Evolutionary conservation across 92 coral and sea anemone species (phyloP).

Genomic region (Actinostola sp.): DNA sequence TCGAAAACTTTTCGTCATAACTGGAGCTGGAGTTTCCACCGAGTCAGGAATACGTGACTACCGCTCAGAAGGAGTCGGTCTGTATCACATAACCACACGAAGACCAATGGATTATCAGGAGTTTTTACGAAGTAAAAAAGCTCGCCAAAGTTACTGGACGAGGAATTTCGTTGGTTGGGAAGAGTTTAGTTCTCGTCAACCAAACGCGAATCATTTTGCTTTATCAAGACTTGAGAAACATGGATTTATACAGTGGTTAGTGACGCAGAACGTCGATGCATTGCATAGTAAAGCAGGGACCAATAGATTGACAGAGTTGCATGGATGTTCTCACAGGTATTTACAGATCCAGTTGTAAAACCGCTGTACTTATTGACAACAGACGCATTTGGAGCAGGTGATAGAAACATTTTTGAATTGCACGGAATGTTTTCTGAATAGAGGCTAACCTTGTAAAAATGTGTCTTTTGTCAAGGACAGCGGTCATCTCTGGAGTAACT

Average conservation of each 20-base stretch:
- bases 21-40: conserved; percentile 97
- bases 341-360: too few species aligned
- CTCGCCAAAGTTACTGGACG: conserved; percentile 90
- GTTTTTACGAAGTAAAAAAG: conserved; percentile 71
- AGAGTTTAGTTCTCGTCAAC: conserved; percentile 76
- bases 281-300: conserved; percentile 93
- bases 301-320: conserved; percentile 79
- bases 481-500: too few species aligned
- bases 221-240: conserved; percentile 76
- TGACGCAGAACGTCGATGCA: conserved; percentile 96
- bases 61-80: conserved; percentile 91
- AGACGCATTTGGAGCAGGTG: too few species aligned
- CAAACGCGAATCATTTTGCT: conserved; percentile 78
- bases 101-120: conserved; percentile 89
- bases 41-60: conserved; percentile 98
- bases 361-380: too few species aligned
- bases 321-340: conserved; percentile 91
- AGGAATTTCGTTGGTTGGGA: conserved; percentile 95
- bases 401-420: too few species aligned
- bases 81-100: conserved; percentile 72
- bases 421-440: too few species aligned
- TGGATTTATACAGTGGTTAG: conserved; percentile 80
- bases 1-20: conserved; percentile 74
- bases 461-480: too few species aligned
- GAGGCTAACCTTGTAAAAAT: too few species aligned